Evolutionary conservation across 2,113 vertebrate genomes (phyloP).

Genomic region (Hyperopisus bebe): DNA sequence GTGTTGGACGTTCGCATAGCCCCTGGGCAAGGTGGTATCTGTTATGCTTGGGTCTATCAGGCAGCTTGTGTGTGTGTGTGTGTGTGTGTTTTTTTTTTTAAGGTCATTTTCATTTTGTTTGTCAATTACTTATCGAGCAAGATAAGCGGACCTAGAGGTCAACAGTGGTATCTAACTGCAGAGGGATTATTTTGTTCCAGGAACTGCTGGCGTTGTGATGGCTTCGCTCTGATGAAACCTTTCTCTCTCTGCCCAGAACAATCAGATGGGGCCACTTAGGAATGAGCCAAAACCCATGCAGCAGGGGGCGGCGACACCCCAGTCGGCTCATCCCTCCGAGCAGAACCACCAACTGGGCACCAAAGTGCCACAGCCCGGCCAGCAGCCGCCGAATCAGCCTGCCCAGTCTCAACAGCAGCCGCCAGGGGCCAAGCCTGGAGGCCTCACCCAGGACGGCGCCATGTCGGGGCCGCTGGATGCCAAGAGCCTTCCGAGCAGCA

Average conservation of each 20-base stretch:
- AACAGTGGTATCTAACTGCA: background rate
- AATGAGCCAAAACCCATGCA: constrained; percentile 76
- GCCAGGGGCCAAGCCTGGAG: constrained; percentile 52
- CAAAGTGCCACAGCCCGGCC: constrained; percentile 79
- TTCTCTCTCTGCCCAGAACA: constrained; percentile 59
- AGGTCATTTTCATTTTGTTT: background rate
- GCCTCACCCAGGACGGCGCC: constrained; percentile 76
- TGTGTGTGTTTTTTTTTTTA: background rate
- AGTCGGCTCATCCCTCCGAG: constrained; percentile 68
- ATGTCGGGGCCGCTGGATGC: constrained; percentile 70
- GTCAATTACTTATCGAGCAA: background rate
- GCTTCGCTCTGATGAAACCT: background rate
- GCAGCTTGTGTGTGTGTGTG: background rate
- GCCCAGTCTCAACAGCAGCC: constrained; percentile 55
- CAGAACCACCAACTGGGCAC: constrained; percentile 82
- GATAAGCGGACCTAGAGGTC: background rate
- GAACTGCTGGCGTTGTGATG: background rate
- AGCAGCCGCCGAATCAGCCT: constrained; percentile 58
- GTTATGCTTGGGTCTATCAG: background rate
- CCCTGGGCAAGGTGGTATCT: too few relatives aligned
- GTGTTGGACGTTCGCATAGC: background rate
- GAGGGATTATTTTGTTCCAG: background rate
- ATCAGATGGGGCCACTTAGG: constrained; percentile 75
- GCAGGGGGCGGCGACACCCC: constrained; percentile 45
- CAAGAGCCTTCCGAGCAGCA: constrained; percentile 73